Evolutionary conservation across 1,140 invertebrate genomes (phyloP).

Genomic region (Heterodera carotae): DNA sequence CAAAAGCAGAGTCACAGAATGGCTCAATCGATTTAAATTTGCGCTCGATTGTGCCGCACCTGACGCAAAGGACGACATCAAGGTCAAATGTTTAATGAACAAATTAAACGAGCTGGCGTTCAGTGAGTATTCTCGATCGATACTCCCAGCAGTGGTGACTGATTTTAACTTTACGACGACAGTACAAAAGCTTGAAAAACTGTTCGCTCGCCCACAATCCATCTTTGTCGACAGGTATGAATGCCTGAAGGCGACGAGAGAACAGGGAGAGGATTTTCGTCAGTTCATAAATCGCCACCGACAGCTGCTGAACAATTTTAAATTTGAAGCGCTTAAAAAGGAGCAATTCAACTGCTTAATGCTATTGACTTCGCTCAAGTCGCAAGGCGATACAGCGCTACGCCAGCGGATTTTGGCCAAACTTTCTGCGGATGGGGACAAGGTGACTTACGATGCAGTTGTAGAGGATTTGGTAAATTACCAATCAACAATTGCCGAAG

Average conservation of each 20-base stretch:
- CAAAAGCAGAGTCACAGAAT: background rate
- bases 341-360: background rate
- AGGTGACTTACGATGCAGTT: background rate
- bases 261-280: background rate
- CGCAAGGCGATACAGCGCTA: background rate
- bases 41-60: background rate
- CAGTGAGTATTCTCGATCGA: background rate
- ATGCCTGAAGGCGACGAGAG: background rate
- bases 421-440: background rate
- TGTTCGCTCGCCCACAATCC: background rate
- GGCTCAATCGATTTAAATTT: background rate
- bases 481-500: background rate
- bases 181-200: background rate
- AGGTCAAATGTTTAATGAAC: conserved; percentile 11
- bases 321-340: background rate
- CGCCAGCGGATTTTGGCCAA: background rate
- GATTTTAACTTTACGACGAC: background rate
- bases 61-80: background rate
- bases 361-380: background rate
- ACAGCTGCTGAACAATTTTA: background rate
- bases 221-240: background rate
- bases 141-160: background rate
- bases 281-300: background rate
- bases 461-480: background rate
- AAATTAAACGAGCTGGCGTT: background rate